phyloP scores from a whole-genome alignment of 2,113 vertebrate genomes.

The Vimba vimba region DNA sequence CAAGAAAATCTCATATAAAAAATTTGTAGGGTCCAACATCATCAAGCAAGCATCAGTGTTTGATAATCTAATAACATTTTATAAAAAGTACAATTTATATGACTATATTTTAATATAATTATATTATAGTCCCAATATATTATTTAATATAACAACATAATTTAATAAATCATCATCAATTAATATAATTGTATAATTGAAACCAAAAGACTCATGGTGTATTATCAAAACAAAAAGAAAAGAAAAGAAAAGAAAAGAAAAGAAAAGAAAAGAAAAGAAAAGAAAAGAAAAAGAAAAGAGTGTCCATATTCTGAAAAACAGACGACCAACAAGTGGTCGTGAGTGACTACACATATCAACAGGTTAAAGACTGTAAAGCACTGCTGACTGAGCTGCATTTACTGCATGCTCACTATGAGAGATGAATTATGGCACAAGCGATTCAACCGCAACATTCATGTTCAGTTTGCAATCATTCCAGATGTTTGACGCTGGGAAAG shows the following conservation, averaged over 20 bases:
- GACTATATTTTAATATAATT: not conserved
- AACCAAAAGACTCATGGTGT: not conserved
- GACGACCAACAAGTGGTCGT: slow-evolving; percentile 30
- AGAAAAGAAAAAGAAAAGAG: not conserved
- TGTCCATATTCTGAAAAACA: not conserved
- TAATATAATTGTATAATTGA: not conserved
- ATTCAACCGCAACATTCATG: not conserved
- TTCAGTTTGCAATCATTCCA: not conserved
- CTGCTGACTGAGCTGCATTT: not conserved
- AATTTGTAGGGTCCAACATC: too few relatives aligned
- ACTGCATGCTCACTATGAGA: not conserved
- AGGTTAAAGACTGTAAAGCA: slow-evolving; percentile 37
- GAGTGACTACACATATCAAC: slow-evolving; percentile 23
- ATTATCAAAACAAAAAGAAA: not conserved
- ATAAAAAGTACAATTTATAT: not conserved
- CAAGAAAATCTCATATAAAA: not conserved
- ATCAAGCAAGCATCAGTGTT: not conserved
- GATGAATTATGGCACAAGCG: not conserved
- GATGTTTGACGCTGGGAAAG: slow-evolving; percentile 14
- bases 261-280: not conserved
- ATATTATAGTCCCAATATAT: not conserved
- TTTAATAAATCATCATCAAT: not conserved
- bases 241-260: slow-evolving; percentile 6
- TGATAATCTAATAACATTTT: not conserved
- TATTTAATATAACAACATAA: not conserved